Conservation (phyloP, 2,113 vertebrate species). For the Noturus placidus region DNA sequence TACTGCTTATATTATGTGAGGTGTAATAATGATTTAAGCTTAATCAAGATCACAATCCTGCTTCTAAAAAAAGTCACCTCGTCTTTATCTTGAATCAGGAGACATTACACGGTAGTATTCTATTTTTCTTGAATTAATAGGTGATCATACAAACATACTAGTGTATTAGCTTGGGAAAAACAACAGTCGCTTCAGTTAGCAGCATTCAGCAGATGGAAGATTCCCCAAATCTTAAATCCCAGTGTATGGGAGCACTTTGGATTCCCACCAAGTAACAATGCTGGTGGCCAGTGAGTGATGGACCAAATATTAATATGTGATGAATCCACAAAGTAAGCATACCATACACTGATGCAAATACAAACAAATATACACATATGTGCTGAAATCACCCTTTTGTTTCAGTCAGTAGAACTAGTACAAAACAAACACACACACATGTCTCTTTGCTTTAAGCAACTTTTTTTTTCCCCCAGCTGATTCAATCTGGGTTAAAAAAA, state of each 20-base stretch:
- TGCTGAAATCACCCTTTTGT: neutral
- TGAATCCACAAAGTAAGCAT: neutral
- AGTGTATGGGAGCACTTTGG: neutral
- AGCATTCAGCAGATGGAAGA: neutral
- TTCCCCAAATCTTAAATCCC: neutral
- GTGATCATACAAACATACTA: neutral
- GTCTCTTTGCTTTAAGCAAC: neutral
- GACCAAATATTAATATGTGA: neutral
- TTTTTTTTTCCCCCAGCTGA: neutral
- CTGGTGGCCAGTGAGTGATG: neutral
- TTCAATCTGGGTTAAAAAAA: neutral
- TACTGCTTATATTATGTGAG: neutral
- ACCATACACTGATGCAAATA: neutral
- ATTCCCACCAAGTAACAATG: neutral
- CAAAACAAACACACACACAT: neutral
- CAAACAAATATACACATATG: neutral
- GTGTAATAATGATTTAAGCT: no score
- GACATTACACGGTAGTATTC: neutral
- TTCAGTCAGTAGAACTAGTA: neutral
- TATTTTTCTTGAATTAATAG: no score
- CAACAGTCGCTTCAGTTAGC: neutral
- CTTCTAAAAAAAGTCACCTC: neutral
- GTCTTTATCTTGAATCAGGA: neutral
- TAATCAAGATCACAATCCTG: neutral
- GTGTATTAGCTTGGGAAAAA: neutral